Conservation (phyloP, 2,113 vertebrate genomes). For the Gambusia holbrooki region DNA sequence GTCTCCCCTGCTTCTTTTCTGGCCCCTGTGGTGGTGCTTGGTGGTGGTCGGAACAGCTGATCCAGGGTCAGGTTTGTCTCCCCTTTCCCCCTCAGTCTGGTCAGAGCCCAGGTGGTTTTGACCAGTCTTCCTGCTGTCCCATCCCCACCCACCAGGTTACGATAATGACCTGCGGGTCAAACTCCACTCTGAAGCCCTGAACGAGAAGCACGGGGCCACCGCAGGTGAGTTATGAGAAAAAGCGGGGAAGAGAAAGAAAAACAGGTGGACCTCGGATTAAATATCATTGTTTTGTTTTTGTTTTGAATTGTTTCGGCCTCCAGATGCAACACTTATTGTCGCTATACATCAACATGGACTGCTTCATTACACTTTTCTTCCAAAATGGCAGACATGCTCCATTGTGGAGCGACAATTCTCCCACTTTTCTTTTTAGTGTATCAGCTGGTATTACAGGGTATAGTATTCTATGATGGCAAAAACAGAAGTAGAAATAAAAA, state of each 20-base stretch:
- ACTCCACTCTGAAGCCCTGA: constrained; percentile 88
- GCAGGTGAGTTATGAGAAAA: constrained; percentile 84
- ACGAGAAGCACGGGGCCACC: constrained; percentile 89
- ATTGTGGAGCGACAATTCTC: neutral
- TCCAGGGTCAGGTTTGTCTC: constrained; percentile 68
- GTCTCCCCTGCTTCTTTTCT: constrained; percentile 29
- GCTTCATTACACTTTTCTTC: neutral
- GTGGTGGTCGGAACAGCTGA: constrained; percentile 73
- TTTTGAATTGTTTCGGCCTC: neutral
- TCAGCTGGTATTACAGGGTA: neutral
- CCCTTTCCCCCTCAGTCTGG: constrained; percentile 44
- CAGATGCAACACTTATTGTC: neutral
- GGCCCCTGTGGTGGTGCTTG: constrained; percentile 69
- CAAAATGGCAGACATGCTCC: neutral
- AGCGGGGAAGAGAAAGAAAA: constrained; percentile 6
- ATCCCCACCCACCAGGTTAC: constrained; percentile 86
- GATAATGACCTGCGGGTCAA: constrained; percentile 93
- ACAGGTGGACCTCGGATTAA: neutral
- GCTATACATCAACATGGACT: neutral
- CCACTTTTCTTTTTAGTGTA: neutral
- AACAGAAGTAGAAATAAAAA: neutral
- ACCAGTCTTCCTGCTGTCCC: constrained; percentile 59
- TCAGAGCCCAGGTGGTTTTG: constrained; percentile 70
- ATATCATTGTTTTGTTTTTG: fast-evolving
- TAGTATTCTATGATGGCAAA: neutral